Conservation (phyloP, 2,113 vertebrate species). For the Narcine bancroftii region DNA sequence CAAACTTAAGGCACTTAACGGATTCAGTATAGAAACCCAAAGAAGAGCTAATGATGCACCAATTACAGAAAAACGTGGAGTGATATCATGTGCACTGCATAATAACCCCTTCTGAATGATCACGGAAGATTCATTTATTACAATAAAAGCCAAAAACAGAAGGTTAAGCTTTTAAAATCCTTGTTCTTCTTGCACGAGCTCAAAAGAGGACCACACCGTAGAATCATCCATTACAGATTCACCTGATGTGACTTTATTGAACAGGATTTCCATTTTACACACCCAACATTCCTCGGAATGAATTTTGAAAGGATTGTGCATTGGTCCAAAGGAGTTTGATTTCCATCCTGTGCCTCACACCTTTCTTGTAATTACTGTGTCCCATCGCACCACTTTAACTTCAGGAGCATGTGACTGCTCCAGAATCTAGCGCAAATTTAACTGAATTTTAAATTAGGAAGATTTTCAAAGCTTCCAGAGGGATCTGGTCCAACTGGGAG, state of each 20-base stretch:
- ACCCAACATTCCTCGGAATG: not conserved
- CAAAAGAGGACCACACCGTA: not conserved
- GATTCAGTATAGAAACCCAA: no score
- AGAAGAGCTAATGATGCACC: no score
- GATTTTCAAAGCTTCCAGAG: no score
- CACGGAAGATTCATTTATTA: not conserved
- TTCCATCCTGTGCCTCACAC: not conserved
- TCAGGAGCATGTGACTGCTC: not conserved
- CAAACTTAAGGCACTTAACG: no score
- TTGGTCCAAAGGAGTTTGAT: not conserved
- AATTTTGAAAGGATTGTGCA: not conserved
- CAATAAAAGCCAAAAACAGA: not conserved
- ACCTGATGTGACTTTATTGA: not conserved
- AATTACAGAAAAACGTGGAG: no score
- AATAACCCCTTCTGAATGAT: no score
- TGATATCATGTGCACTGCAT: no score
- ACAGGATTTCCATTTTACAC: not conserved
- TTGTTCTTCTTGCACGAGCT: not conserved
- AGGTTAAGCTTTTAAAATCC: not conserved
- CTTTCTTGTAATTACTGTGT: not conserved
- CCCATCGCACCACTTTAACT: no score
- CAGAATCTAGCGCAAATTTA: no score
- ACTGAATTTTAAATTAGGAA: no score
- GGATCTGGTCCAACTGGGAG: no score
- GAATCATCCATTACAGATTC: not conserved